Evolutionary conservation across 2,797 vertebrate species (phyloP), one percentile per base, ranked within the genome.

Genomic region (Sebastes flavidus): DNA sequence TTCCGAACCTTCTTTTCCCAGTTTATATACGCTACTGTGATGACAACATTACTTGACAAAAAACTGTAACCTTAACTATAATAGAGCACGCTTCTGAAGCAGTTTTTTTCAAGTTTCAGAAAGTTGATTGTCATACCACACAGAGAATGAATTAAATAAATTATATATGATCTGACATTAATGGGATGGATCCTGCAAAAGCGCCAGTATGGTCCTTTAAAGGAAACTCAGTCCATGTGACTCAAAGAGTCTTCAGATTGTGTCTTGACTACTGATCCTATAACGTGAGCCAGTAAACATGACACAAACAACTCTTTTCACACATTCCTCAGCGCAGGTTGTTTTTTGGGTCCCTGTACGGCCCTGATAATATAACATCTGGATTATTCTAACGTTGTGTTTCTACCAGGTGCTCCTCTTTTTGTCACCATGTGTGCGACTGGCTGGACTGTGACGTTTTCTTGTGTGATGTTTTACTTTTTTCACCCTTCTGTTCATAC

Each of bases 361-460:
- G 27, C 30, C 67, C 29, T 2, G 8, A 34, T 30, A 22, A 16
- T 69, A n/a, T 71, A 5, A 30, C 10, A 11, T 77, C 34, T 60
- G 74, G 76, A 71, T 73, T 46, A 42, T 68, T 86, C 81, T 92
- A 92, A 94, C 90, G 52, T 29, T 89, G 84, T 86, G 84, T 91
- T 89, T 89, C 85, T 81, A 87, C 56, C 82, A 93, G 93, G 91
- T 93, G 65, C 79, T 79, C 75, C 68, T 89, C 70, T 65, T 80
- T 89, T 54, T 86, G 85, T 88, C 87, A 62, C 72, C 78, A 46
- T 84, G 77, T 85, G 58, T 87, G 72, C 78, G 22, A 58, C 80
- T 63, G 80, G 66, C 77, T 66, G 81, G 70, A 70, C 77, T 89
- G 77, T 85, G 68, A 77, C 65, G 62, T 68, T 82, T 56, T 69